Conservation (phyloP, 2,797 vertebrate genomes). For the Tauraco hartlaubi region DNA sequence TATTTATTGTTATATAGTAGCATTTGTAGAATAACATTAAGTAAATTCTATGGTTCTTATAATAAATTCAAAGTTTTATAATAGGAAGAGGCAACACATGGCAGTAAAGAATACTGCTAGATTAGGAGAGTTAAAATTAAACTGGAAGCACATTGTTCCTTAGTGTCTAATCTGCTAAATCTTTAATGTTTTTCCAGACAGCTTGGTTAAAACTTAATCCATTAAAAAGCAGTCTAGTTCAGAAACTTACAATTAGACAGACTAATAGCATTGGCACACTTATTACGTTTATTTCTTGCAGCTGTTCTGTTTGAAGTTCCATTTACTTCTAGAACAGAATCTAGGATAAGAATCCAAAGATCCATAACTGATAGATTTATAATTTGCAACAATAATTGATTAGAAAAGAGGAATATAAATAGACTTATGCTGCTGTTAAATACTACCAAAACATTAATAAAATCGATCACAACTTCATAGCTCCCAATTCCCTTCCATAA, state of each 20-base stretch:
- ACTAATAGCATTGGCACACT: background rate
- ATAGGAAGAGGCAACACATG: background rate
- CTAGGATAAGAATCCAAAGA: background rate
- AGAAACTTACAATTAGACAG: slow-evolving; percentile 6
- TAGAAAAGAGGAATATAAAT: background rate
- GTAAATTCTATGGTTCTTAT: background rate
- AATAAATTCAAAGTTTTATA: slow-evolving; percentile 29
- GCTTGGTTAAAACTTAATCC: slow-evolving; percentile 12
- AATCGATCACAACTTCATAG: background rate
- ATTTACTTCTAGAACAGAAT: background rate
- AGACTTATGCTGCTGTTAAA: background rate
- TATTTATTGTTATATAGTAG: background rate
- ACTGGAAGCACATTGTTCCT: background rate
- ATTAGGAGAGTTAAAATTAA: slow-evolving; percentile 19
- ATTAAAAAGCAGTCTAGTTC: background rate
- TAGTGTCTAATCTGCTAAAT: slow-evolving; percentile 25
- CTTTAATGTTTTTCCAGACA: background rate
- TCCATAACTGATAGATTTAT: slow-evolving; percentile 3
- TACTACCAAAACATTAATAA: background rate
- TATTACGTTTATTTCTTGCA: background rate
- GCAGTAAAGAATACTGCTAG: background rate
- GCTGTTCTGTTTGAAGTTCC: background rate
- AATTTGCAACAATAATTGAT: background rate
- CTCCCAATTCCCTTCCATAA: background rate
- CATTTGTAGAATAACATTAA: background rate